A percentile compares a stretch with the other conserved stretches of the same genome.
phyloP scores from a whole-genome alignment of 2,113 vertebrate species.

The Elanoides forficatus region DNA sequence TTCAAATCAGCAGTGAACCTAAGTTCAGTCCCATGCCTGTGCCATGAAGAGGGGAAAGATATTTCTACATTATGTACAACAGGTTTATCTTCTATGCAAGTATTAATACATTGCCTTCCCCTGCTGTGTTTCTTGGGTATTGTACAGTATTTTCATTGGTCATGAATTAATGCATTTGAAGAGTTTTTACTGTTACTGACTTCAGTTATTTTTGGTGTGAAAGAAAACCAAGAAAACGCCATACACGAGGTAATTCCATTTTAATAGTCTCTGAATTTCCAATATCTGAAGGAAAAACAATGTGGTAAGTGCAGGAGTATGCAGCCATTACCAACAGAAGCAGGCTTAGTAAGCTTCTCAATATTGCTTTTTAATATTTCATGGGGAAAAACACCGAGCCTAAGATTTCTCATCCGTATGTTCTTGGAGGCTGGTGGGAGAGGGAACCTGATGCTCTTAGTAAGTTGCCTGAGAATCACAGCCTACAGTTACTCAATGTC shows the following conservation, averaged over 20 bases:
- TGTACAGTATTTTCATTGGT: neutral
- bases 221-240: neutral
- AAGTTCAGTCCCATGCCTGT: neutral
- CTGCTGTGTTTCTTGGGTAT: neutral
- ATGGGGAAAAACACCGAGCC: neutral
- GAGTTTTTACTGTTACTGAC: neutral
- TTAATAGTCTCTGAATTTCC: neutral
- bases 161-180: neutral
- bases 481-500: slow-evolving; percentile 89
- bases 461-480: slow-evolving; percentile 70
- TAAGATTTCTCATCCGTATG: neutral
- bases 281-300: neutral
- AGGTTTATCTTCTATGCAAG: neutral
- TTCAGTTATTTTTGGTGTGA: neutral
- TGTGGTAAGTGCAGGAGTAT: neutral
- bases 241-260: neutral
- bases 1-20: neutral
- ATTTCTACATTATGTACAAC: neutral
- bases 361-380: neutral
- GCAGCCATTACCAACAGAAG: neutral
- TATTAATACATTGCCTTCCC: neutral
- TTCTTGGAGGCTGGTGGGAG: neutral
- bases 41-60: neutral
- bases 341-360: neutral
- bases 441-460: neutral